Base-by-base conservation (phyloP, 2,888 invertebrate genomes). In the Chydorus sphaericus region DNA sequence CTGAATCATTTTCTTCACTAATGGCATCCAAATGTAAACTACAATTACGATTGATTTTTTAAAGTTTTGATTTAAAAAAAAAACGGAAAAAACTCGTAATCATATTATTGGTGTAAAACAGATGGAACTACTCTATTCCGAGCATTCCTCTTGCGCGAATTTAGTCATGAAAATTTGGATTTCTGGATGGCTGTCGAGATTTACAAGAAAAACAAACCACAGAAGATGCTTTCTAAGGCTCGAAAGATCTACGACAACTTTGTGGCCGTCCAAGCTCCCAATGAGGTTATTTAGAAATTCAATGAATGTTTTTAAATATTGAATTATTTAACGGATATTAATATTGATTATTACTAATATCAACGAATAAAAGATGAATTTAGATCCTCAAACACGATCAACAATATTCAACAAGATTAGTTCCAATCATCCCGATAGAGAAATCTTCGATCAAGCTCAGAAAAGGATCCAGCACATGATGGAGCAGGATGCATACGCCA, bases 121-220 rank as follows among this genome's bases (percentile, higher is more conserved):
- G 76, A 71, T 66, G 76, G 76, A 6, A 64, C 73, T 58, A 69
- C 72, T 18, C 64, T 77, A 51, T 77, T 77, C 66, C 67, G 71
- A 55, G 73, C 72, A 7, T 77, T 77, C 63, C 66, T 77, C 7
- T 69, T 71, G 60, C 68, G 73, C 2, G 77, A 77, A 63, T 76
- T 73, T 63, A 74, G 74, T 61, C 75, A 77, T 60, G 77, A 77
- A 62, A 77, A 77, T 62, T 67, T 77, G 23, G 77, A 77, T 61
- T 77, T 77, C 63, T 76, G 75, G 75, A 64, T 75, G 18, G 74
- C 75, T 4, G 74, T 75, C 62, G 75, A 77, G 63, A 72, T 75
- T 54, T 77, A 70, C 65, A 71, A 69, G 61, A 66, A 72, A 67
- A 63, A 63, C 63, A 61, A 67, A 30, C 64, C 64, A 8, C 65